Base-by-base conservation (phyloP, 1,140 invertebrate genomes). In the Gonatopus flavifemur region DNA sequence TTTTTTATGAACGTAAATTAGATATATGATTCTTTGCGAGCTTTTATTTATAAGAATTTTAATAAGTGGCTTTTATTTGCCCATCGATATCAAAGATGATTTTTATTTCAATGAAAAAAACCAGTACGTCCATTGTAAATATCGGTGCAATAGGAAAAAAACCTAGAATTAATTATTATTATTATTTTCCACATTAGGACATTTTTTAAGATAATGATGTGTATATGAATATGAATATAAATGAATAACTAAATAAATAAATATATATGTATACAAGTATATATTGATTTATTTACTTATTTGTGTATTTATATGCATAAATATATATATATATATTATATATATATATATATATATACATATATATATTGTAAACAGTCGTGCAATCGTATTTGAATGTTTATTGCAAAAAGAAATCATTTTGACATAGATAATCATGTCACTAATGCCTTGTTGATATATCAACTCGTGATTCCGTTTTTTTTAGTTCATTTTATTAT, bases 111-210 rank as follows among this genome's bases (percentile, higher is more conserved):
- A 58, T 33, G 42, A 49, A 18, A 39, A 22, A 43, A 65, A 57
- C 44, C 54, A 59, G 65, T 66, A 69, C 70, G 69, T 72, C 67
- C 69, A 74, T 70, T 72, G 72, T 71, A 74, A 72, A 74, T 74
- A 74, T 67, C 58, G 54, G 69, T 72, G 68, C 68, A 73, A 72
- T 73, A 72, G 61, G 42, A 55, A n/a, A n/a, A n/a, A 70, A 40
- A 66, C 59, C 56, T 66, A 66, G 68, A 68, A 61, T 61, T 62
- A 67, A 60, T n/a, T n/a, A n/a, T n/a, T n/a, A n/a, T n/a, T 62
- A 46, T 67, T 62, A 67, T 64, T 72, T 62, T 39, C 50, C 46
- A 57, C 51, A 50, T 55, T 48, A 47, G 9, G 35, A n/a, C 24
- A 53, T 56, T 61, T 56, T 59, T 54, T 51, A 57, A 49, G 16